phyloP scores from a whole-genome alignment of 2,888 invertebrate species.

The Stenoptilia bipunctidactyla region DNA sequence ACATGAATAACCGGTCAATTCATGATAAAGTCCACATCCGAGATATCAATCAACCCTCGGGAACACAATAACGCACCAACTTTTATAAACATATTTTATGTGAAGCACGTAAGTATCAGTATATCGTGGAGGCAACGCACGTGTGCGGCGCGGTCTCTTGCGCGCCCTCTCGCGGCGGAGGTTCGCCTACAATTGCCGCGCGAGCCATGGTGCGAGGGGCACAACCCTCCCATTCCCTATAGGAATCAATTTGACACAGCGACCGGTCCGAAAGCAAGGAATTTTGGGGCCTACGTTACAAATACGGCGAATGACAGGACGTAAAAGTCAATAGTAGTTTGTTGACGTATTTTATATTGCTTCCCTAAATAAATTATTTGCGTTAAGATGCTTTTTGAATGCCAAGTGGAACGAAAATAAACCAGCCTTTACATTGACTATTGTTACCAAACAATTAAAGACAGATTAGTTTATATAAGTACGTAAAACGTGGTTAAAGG shows the following conservation, averaged over 20 bases:
- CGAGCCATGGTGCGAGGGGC: slow-evolving; percentile 29
- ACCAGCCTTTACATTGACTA: no score
- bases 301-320: neutral
- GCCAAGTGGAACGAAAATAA: no score
- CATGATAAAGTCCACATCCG: slow-evolving; percentile 15
- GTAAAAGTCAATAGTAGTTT: no score
- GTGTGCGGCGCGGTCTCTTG: slow-evolving; percentile 41
- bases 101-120: slow-evolving; percentile 16
- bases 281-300: no score
- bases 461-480: no score
- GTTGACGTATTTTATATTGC: no score
- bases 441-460: no score
- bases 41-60: slow-evolving; percentile 39
- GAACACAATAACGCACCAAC: slow-evolving; percentile 51
- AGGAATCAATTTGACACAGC: slow-evolving; percentile 27
- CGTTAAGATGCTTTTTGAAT: no score
- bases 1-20: slow-evolving; percentile 14
- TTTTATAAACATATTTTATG: slow-evolving; percentile 26
- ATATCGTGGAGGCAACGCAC: slow-evolving; percentile 12
- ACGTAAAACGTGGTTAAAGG: no score
- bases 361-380: no score
- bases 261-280: no score
- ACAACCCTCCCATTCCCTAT: slow-evolving; percentile 12
- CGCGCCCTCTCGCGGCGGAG: slow-evolving; percentile 62
- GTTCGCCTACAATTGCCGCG: slow-evolving; percentile 62